A percentile compares a stretch with the other conserved stretches of the same genome.
These are phyloP conservation scores for Cynocephalus volans DNA, from an alignment of 2,113 vertebrate species.

Conservation along the genomic window DNA sequence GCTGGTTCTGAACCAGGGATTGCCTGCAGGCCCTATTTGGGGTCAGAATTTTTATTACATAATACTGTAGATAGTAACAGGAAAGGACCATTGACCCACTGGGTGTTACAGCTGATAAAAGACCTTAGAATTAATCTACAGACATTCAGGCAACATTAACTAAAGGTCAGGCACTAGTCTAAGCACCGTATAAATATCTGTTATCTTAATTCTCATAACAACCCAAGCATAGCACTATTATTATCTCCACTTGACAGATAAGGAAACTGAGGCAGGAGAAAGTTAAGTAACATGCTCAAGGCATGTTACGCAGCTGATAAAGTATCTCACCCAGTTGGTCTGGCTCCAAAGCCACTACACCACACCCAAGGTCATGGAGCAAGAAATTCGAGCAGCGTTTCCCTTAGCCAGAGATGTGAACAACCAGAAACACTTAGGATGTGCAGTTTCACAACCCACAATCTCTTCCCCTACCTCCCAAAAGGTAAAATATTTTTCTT, in stretches of 20 bases:
- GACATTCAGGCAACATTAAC: background rate
- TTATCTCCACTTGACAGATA: slow-evolving; percentile 2
- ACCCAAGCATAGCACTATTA: fast-evolving
- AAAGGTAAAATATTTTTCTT: background rate
- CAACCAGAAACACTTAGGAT: background rate
- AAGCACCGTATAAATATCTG: background rate
- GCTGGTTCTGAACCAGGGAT: background rate
- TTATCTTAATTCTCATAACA: background rate
- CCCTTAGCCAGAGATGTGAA: background rate
- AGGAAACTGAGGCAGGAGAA: background rate
- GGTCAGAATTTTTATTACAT: background rate
- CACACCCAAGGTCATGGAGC: background rate
- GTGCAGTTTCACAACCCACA: background rate
- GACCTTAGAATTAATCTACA: background rate
- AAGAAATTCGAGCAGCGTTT: background rate
- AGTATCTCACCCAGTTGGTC: background rate
- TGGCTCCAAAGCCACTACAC: background rate
- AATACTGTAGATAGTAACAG: too few relatives aligned
- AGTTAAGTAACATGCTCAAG: background rate
- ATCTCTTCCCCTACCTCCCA: background rate
- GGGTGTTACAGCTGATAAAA: background rate
- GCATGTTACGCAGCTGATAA: background rate
- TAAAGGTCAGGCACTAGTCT: background rate
- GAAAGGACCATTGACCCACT: background rate
- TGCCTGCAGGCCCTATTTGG: background rate